These are phyloP conservation scores for Mormoops blainvillei DNA, from an alignment of 2,113 vertebrate genomes.

Conservation along the genomic window DNA sequence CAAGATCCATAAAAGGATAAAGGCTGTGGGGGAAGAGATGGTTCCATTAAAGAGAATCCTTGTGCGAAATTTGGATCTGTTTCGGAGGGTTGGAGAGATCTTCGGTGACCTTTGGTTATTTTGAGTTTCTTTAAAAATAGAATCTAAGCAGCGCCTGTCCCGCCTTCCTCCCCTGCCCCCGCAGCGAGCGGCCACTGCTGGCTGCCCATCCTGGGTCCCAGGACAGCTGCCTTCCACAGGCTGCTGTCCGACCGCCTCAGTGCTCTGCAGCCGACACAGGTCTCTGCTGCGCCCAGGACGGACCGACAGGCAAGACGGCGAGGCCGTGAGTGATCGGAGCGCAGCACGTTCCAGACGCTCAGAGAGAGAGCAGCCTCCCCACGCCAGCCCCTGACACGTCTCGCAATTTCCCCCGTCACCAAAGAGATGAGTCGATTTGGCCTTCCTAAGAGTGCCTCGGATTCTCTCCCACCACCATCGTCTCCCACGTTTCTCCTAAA, in stretches of 20 bases:
- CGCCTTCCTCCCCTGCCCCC: neutral
- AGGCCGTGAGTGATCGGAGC: neutral
- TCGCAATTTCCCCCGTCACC: neutral
- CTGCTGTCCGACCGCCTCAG: neutral
- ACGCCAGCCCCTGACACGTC: neutral
- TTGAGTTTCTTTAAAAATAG: neutral
- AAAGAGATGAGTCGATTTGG: neutral
- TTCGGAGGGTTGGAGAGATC: neutral
- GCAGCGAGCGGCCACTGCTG: neutral
- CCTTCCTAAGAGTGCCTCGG: neutral
- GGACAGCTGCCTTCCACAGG: slow-evolving; percentile 26
- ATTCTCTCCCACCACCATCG: neutral
- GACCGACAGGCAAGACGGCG: neutral
- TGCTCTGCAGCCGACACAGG: neutral
- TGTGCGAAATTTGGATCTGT: neutral
- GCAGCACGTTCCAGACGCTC: too few species aligned
- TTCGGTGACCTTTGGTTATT: neutral
- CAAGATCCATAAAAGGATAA: neutral
- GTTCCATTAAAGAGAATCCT: neutral
- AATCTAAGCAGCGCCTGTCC: neutral
- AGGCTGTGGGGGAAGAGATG: neutral
- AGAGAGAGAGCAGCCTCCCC: neutral
- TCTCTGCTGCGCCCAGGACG: neutral
- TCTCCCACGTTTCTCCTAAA: neutral
- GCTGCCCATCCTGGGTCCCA: slow-evolving; percentile 56